Base-by-base conservation (phyloP, 2,888 invertebrate species). In the Seira sanloemensis region DNA sequence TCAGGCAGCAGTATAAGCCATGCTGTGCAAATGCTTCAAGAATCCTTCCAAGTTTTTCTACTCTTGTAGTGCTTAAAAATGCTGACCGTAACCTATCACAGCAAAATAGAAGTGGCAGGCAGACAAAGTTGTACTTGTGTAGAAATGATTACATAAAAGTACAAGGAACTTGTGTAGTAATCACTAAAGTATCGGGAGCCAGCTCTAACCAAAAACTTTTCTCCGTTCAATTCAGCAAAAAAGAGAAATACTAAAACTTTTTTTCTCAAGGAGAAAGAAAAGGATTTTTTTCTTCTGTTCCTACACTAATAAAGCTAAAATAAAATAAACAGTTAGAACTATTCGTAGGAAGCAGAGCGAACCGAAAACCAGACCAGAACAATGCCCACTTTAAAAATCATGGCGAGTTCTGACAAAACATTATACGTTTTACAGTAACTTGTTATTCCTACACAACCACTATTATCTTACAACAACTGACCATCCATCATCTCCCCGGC, bases 351-450 rank as follows among this genome's bases (percentile, higher is more conserved):
- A 81, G 81, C 81, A 81, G 81, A 81, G 75, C 81, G 75, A 75
- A 76, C 81, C 81, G 46, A 81, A 81, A 81, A 81, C 81, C 81
- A 73, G 79, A 80, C 74, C 79, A 81, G 75, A 81, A 81, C 81
- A 81, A 75, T 81, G 69, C 23, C 23, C 68, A 68, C 62, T 81
- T 69, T 69, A 18, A 50, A 67, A 77, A 69, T 67, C 50, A 66
- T 25, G 66, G 62, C 58, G 58, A 58, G 58, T 58, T 58, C 58
- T 58, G 58, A 58, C 58, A 58, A 58, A 58, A 58, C 58, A 58
- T 58, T 58, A 58, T 58, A 58, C 69, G 19, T 54, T 23, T 25
- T 37, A 72, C 27, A 46, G 72, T 25, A 72, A 69, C 7, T 78
- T 19, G 77, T 58, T 58, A 58, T 58, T 4, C 58, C 58, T 58